A percentile compares a stretch with the other conserved stretches of the same genome.
These are phyloP conservation scores for Eupithecia subumbrata DNA, from an alignment of 2,888 invertebrate genomes.

Conservation along the genomic window DNA sequence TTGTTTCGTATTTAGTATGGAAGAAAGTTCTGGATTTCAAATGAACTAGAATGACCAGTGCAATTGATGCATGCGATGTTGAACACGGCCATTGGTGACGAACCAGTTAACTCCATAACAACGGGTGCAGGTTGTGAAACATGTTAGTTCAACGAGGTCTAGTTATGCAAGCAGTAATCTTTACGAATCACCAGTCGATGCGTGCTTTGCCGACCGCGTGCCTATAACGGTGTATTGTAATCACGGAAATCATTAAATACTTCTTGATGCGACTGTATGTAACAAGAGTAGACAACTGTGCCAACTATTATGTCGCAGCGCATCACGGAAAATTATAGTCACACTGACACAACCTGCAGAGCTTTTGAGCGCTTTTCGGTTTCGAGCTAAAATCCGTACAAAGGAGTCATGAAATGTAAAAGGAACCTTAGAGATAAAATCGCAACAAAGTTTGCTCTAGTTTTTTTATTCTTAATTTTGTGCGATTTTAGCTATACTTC, in stretches of 20 bases:
- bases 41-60: conserved; percentile 18
- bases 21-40: conserved; percentile 7
- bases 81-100: conserved; percentile 51
- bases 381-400: neutral
- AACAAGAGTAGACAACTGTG: conserved; percentile 40
- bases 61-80: conserved; percentile 28
- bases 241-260: conserved; percentile 67
- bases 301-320: conserved; percentile 26
- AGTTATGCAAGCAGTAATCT: conserved; percentile 77
- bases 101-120: conserved; percentile 65
- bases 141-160: conserved; percentile 66
- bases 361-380: neutral
- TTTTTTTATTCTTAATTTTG: too few species aligned
- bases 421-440: neutral
- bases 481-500: neutral
- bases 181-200: conserved; percentile 69
- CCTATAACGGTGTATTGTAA: conserved; percentile 74
- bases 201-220: conserved; percentile 59
- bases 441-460: neutral
- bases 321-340: neutral
- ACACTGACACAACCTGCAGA: neutral
- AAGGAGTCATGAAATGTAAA: neutral
- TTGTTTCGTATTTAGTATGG: neutral
- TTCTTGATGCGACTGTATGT: conserved; percentile 42
- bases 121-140: conserved; percentile 75